A percentile compares a stretch with the other conserved stretches of the same genome.
Conservation (phyloP, 2,888 invertebrate species). For the Sinopyrophorus schimmeli region DNA sequence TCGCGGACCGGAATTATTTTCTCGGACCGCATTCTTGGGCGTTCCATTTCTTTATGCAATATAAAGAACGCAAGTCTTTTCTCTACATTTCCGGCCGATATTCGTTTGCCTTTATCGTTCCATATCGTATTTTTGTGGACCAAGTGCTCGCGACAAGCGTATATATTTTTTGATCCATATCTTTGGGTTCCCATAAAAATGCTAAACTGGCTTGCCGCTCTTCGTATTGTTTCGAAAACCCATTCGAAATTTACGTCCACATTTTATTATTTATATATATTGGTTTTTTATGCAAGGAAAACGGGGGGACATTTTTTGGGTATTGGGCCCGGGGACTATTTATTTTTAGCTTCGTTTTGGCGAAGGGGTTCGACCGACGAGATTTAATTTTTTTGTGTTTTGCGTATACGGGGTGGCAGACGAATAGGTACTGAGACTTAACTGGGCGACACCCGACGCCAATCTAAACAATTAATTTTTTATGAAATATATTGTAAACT, state of each 20-base stretch:
- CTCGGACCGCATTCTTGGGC: constrained; percentile 11
- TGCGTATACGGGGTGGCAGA: too few relatives aligned
- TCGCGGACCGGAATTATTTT: constrained; percentile 1
- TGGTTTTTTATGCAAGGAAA: too few relatives aligned
- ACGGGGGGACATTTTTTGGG: too few relatives aligned
- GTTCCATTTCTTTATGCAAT: constrained; percentile 12
- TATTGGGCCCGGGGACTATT: too few relatives aligned
- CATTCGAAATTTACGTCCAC: constrained; percentile 43
- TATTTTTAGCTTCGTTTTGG: too few relatives aligned
- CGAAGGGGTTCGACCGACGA: too few relatives aligned
- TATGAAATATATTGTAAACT: too few relatives aligned
- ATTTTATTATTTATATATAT: constrained; percentile 38
- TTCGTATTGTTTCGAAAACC: constrained; percentile 27
- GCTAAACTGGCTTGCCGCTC: constrained; percentile 40
- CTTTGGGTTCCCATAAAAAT: constrained; percentile 42
- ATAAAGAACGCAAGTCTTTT: constrained; percentile 15
- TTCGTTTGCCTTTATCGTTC: constrained; percentile 40
- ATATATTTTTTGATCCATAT: constrained; percentile 44
- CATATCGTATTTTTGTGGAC: constrained; percentile 40
- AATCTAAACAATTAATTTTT: too few relatives aligned
- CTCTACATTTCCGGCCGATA: constrained; percentile 36
- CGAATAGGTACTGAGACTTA: too few relatives aligned
- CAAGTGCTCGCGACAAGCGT: constrained; percentile 41
- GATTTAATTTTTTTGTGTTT: too few relatives aligned
- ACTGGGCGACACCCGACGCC: too few relatives aligned